phyloP scores from a whole-genome alignment of 2,797 vertebrate genomes.

The Synanceia verrucosa region DNA sequence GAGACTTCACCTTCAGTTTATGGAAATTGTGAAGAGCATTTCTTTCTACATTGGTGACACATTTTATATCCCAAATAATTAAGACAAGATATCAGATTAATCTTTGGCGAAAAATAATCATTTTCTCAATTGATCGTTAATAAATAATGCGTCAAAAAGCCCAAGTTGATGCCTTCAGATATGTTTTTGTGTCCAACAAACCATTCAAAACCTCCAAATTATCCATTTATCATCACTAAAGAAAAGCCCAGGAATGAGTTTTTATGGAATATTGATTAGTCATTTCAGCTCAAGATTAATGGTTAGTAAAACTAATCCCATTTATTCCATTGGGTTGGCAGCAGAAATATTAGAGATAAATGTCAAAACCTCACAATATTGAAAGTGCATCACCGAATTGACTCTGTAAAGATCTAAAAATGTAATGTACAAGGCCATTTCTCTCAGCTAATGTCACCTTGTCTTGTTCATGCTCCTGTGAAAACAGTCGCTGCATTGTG shows the following conservation, averaged over 20 bases:
- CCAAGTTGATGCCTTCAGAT: neutral
- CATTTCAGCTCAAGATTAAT: neutral
- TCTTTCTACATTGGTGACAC: neutral
- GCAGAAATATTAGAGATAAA: neutral
- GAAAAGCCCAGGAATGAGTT: neutral
- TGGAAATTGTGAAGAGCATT: neutral
- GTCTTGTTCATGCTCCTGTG: conserved; percentile 8
- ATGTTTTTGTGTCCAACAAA: neutral
- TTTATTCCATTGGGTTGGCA: neutral
- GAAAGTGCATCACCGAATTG: neutral
- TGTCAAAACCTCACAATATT: too few relatives aligned
- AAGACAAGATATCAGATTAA: neutral
- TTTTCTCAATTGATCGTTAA: neutral
- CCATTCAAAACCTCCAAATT: neutral
- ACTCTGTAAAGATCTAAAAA: too few relatives aligned
- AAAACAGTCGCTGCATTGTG: conserved; percentile 34
- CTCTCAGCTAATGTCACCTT: neutral
- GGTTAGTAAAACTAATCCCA: neutral
- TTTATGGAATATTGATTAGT: neutral
- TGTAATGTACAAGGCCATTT: neutral
- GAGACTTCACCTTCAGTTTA: neutral
- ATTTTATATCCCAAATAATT: neutral
- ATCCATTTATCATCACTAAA: neutral
- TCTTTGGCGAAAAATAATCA: neutral
- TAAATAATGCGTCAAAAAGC: neutral